Conservation (phyloP, 2,797 vertebrate species). For the Fistularia tabacaria region DNA sequence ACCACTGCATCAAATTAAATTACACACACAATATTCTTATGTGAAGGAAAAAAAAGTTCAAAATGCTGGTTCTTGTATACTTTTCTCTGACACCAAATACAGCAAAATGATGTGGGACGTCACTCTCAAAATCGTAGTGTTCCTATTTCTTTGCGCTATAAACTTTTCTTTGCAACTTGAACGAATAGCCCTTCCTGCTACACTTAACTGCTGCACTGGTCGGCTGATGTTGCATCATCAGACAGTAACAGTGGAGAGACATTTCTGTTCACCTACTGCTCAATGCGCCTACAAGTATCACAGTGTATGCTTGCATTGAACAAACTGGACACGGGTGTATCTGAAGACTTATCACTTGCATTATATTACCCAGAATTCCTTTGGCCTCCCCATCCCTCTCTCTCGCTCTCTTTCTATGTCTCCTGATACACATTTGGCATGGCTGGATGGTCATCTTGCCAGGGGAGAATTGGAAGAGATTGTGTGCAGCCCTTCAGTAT, state of each 20-base stretch:
- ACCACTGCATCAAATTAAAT: no score
- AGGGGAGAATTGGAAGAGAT: constrained; percentile 58
- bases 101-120: no score
- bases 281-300: constrained; percentile 26
- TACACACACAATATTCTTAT: no score
- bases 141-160: neutral
- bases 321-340: constrained; percentile 48
- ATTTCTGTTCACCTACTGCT: constrained; percentile 21
- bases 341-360: constrained; percentile 54
- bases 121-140: neutral
- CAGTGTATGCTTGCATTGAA: constrained; percentile 43
- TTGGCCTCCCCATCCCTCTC: constrained; percentile 51
- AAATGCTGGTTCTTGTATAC: no score
- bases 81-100: no score
- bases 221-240: constrained; percentile 20
- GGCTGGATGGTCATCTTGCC: constrained; percentile 65
- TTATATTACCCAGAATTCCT: constrained; percentile 62
- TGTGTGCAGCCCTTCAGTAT: constrained; percentile 58
- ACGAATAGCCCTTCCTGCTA: neutral
- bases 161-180: neutral
- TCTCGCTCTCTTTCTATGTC: neutral
- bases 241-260: neutral
- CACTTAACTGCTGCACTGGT: constrained; percentile 7
- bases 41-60: no score
- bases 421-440: constrained; percentile 67